Evolutionary conservation across 1,140 invertebrate species (phyloP).

Genomic region (Lordiphosa clarofinis): DNA sequence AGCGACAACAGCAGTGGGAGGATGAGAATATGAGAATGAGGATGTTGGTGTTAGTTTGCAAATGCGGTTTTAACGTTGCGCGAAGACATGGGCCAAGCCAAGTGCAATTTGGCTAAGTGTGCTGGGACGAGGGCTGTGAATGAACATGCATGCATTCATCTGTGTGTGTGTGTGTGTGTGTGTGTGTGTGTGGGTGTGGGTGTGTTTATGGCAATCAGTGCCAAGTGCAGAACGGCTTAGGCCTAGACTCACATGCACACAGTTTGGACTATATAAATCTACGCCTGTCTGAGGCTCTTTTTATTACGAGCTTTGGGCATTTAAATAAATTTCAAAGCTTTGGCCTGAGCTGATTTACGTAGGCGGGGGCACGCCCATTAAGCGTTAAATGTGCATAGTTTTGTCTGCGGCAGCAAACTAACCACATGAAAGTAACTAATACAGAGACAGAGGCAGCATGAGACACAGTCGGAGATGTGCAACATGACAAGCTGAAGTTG

Average conservation of each 20-base stretch:
- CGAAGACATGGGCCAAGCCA: constrained; percentile 64
- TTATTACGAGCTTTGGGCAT: constrained; percentile 74
- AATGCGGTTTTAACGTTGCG: constrained; percentile 73
- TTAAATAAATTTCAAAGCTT: constrained; percentile 75
- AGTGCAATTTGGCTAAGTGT: constrained; percentile 75
- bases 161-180: constrained; percentile 10
- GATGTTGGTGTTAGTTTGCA: constrained; percentile 54
- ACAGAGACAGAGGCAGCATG: constrained; percentile 15
- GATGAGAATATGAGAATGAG: constrained; percentile 4
- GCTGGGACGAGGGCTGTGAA: constrained; percentile 48
- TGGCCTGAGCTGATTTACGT: constrained; percentile 64
- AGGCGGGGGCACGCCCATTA: constrained; percentile 41
- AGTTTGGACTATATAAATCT: constrained; percentile 64
- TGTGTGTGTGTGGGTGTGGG: constrained; percentile 9
- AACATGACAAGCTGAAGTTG: constrained; percentile 69
- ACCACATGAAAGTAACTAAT: constrained; percentile 70
- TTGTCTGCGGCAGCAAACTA: constrained; percentile 57
- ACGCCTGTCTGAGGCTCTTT: constrained; percentile 40
- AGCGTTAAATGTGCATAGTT: constrained; percentile 68
- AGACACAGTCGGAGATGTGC: constrained; percentile 45
- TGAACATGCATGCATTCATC: constrained; percentile 50
- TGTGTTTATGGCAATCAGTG: constrained; percentile 53
- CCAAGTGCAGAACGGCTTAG: constrained; percentile 53
- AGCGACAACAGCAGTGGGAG: background rate
- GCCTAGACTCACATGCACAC: constrained; percentile 54